Percentiles rank a stretch among this genome's conserved stretches.
Evolutionary conservation across 2,113 vertebrate species (phyloP).

Genomic region (Carassius carassius): DNA sequence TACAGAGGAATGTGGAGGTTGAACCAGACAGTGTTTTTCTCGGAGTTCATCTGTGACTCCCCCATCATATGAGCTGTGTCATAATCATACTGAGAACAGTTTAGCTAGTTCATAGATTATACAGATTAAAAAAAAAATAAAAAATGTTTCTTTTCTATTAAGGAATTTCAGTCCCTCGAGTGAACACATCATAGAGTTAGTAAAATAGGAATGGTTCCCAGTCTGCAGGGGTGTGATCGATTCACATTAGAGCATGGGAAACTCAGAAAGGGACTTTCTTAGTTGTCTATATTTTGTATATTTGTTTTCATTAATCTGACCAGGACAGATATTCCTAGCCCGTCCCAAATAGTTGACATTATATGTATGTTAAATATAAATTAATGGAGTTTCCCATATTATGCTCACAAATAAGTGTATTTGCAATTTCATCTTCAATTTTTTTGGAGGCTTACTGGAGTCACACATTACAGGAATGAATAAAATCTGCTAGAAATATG

Average conservation of each 20-base stretch:
- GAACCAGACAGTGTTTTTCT: background rate
- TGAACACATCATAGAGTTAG: background rate
- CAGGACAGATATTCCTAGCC: background rate
- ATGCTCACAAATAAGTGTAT: background rate
- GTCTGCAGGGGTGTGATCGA: background rate
- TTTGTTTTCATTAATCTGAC: background rate
- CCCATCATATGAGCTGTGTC: background rate
- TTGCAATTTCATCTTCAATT: background rate
- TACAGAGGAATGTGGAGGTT: conserved; percentile 5
- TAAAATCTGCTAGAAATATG: background rate
- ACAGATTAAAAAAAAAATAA: background rate
- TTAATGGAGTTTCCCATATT: background rate
- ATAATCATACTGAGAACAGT: background rate
- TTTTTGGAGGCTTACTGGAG: background rate
- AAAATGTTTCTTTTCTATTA: background rate
- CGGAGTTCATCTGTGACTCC: background rate
- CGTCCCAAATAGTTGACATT: background rate
- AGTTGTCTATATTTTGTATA: background rate
- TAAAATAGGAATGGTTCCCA: background rate
- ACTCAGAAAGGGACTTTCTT: conserved; percentile 12
- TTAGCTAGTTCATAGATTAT: background rate
- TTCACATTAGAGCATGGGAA: conserved; percentile 28
- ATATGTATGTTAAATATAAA: background rate
- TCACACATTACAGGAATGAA: background rate
- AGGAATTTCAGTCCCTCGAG: background rate